phyloP scores from a whole-genome alignment of 2,113 vertebrate species.

The Oryctolagus cuniculus region mOryCun1.1 NC_091442.1:100169501-100170000 shows the following conservation, averaged over 20 bases:
- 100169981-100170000: neutral
- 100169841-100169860: neutral
- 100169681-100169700: neutral
- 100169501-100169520: neutral
- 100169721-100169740: neutral
- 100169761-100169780: constrained; percentile 36
- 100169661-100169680: neutral
- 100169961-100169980: neutral
- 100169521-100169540: neutral
- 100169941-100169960: neutral
- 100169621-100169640: neutral
- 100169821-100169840: neutral
- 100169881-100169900: neutral
- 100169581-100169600: neutral
- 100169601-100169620: neutral
- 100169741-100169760: constrained; percentile 32
- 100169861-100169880: neutral
- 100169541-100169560: neutral
- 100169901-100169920: neutral
- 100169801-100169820: constrained; percentile 33
- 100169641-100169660: neutral
- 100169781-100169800: constrained; percentile 31
- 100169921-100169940: neutral
- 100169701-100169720: neutral
- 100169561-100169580: neutral